These are phyloP conservation scores for Ischnus inquisitorius DNA, from an alignment of 2,888 invertebrate species.

Conservation along the genomic window DNA sequence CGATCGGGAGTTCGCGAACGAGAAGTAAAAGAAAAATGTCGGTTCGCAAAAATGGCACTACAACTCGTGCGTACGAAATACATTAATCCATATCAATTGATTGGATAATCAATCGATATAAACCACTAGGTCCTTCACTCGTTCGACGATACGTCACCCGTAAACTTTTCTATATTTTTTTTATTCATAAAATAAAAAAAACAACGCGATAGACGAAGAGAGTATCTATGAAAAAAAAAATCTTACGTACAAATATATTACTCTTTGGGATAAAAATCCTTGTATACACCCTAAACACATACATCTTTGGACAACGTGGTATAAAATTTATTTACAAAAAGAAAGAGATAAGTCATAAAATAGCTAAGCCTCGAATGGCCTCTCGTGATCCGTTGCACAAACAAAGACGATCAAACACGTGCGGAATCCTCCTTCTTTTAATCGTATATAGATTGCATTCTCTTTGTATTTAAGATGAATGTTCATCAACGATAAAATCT, in stretches of 20 bases:
- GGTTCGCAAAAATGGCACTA: not conserved
- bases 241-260: conserved; percentile 81
- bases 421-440: conserved; percentile 4
- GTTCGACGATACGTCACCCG: conserved; percentile 28
- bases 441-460: not conserved
- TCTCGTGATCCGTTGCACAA: conserved; percentile 14
- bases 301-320: conserved; percentile 76
- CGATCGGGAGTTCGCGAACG: not conserved
- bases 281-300: conserved; percentile 68
- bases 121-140: conserved; percentile 57
- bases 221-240: conserved; percentile 40
- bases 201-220: conserved; percentile 14
- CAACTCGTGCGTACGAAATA: not conserved
- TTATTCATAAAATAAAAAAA: conserved; percentile 3
- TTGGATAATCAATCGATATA: conserved; percentile 8
- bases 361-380: conserved; percentile 24
- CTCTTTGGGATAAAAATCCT: conserved; percentile 74
- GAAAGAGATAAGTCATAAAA: not conserved
- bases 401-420: conserved; percentile 6
- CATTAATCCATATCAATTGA: not conserved
- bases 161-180: conserved; percentile 18
- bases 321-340: conserved; percentile 75
- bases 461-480: not conserved
- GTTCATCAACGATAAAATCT: not conserved
- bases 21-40: not conserved